These are phyloP conservation scores for Poecilia picta DNA, from an alignment of 2,797 vertebrate species.

Conservation along the genomic window DNA sequence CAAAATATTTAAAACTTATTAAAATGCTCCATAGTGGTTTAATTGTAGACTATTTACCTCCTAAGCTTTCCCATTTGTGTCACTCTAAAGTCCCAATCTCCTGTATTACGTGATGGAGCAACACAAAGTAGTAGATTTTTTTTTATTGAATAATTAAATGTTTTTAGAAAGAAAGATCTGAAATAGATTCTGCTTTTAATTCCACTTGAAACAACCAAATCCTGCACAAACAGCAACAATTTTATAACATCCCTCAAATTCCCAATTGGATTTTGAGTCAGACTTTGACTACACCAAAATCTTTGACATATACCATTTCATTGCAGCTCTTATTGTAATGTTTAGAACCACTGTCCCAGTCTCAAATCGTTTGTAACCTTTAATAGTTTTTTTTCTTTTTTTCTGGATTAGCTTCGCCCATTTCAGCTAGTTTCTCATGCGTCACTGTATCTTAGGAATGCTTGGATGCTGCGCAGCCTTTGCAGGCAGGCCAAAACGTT, in stretches of 20 bases:
- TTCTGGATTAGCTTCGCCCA: not conserved
- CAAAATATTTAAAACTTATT: not conserved
- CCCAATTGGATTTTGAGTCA: not conserved
- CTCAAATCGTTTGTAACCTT: not conserved
- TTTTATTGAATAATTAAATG: not conserved
- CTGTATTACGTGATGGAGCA: not conserved
- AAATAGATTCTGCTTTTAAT: not conserved
- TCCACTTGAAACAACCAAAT: not conserved
- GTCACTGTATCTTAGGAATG: not conserved
- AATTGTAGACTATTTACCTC: not conserved
- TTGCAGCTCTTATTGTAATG: not conserved
- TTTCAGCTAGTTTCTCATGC: not conserved
- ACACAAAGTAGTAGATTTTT: not conserved
- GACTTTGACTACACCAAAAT: not conserved
- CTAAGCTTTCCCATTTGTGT: not conserved
- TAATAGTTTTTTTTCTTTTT: too few species aligned
- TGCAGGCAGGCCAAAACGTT: not conserved
- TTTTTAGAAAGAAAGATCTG: not conserved
- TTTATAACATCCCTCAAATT: not conserved
- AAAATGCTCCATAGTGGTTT: not conserved
- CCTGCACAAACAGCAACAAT: not conserved
- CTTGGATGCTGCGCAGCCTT: not conserved
- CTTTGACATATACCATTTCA: not conserved
- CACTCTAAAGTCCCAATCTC: slow-evolving; percentile 13
- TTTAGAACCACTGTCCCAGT: not conserved